These are phyloP conservation scores for Lepidothrix coronata DNA, from an alignment of 2,113 vertebrate species.

Conservation along the genomic window DNA sequence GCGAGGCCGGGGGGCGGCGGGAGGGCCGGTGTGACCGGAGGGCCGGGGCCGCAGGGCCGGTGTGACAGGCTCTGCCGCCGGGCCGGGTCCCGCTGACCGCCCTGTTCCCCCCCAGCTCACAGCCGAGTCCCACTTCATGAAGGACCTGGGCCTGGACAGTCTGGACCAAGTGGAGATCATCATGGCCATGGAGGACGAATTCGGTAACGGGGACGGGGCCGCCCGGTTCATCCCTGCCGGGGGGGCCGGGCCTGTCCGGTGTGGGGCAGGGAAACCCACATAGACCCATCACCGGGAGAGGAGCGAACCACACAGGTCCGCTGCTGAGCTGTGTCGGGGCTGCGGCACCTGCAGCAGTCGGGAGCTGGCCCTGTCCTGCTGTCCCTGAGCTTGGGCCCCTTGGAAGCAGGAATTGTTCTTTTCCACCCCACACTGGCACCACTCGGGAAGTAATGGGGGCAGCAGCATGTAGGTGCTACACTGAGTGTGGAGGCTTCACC, in stretches of 20 bases:
- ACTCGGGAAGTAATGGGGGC: neutral
- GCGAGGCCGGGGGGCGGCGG: neutral
- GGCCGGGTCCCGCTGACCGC: neutral
- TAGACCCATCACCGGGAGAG: neutral
- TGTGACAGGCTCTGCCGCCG: neutral
- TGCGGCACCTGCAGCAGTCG: accelerated
- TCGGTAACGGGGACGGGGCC: constrained; percentile 75
- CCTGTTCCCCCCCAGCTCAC: constrained; percentile 76
- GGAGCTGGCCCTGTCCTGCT: neutral
- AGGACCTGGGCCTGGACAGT: constrained; percentile 95
- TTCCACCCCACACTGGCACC: neutral
- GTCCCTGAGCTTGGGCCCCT: neutral
- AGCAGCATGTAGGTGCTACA: neutral
- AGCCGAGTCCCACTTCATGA: constrained; percentile 90
- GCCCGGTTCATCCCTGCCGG: neutral
- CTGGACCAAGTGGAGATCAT: constrained; percentile 99
- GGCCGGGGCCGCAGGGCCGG: too few species aligned
- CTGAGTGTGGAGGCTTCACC: neutral
- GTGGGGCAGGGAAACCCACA: neutral
- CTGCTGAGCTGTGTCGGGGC: neutral
- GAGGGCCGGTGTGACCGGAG: neutral
- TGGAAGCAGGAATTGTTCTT: neutral
- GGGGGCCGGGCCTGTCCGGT: neutral
- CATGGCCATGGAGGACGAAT: constrained; percentile 99
- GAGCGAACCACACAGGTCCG: accelerated